These are phyloP conservation scores for Sylvia borin DNA, from an alignment of 2,797 vertebrate genomes.

Conservation along the genomic window DNA sequence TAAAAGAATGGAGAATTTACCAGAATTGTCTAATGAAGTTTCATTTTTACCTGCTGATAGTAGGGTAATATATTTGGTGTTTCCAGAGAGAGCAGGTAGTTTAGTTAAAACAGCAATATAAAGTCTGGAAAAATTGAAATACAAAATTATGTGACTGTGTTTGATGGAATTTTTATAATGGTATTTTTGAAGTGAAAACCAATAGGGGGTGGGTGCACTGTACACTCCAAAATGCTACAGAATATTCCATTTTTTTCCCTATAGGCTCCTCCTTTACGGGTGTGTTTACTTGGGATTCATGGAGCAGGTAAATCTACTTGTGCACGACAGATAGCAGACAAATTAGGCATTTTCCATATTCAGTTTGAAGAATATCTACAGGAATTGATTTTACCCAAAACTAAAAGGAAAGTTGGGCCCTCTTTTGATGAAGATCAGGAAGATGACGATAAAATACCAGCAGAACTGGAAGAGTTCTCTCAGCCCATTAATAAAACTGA, in stretches of 20 bases:
- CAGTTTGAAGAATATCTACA: slow-evolving; percentile 92
- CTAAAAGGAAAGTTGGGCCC: slow-evolving; percentile 74
- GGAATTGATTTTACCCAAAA: slow-evolving; percentile 87
- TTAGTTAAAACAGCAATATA: neutral
- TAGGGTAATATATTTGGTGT: neutral
- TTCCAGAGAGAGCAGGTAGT: neutral
- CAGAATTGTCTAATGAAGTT: neutral
- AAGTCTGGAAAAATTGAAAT: neutral
- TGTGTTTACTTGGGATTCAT: slow-evolving; percentile 84
- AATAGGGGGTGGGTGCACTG: neutral
- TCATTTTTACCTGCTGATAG: neutral
- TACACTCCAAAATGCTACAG: neutral
- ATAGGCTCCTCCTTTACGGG: slow-evolving; percentile 87
- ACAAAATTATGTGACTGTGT: neutral
- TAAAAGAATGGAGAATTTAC: neutral
- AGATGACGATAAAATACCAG: slow-evolving; percentile 46
- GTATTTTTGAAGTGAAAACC: neutral
- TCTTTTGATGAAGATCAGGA: slow-evolving; percentile 79
- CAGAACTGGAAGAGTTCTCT: slow-evolving; percentile 14
- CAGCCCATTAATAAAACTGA: slow-evolving; percentile 3
- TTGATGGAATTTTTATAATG: neutral
- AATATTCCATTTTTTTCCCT: neutral
- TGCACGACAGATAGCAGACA: slow-evolving; percentile 83
- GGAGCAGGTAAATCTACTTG: slow-evolving; percentile 89
- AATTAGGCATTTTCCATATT: slow-evolving; percentile 90